Conservation (phyloP, 2,113 vertebrate genomes). For the Platichthys stellatus region DNA sequence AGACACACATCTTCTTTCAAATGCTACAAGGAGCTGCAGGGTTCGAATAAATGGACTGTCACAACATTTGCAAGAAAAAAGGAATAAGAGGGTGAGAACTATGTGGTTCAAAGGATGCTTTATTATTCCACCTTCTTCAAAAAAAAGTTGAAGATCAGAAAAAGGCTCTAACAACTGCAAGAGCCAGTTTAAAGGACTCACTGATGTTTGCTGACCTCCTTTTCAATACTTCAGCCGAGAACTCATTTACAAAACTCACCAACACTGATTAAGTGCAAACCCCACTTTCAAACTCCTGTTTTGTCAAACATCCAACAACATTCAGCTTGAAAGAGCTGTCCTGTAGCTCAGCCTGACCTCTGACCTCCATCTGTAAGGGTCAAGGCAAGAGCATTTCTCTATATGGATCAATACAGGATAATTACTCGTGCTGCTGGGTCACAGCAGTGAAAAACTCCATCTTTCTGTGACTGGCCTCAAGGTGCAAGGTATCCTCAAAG, state of each 20-base stretch:
- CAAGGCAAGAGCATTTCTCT: constrained; percentile 41
- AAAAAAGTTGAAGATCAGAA: neutral
- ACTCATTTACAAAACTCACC: neutral
- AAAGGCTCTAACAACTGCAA: neutral
- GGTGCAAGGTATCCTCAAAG: constrained; percentile 12
- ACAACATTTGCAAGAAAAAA: constrained; percentile 33
- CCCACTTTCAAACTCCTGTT: neutral
- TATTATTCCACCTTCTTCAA: neutral
- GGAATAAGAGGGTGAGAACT: constrained; percentile 12
- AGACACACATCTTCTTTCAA: constrained; percentile 38
- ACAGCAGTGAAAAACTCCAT: constrained; percentile 46
- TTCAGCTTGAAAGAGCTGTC: constrained; percentile 11
- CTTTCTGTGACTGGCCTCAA: constrained; percentile 31
- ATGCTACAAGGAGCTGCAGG: constrained; percentile 55
- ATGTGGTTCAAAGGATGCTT: constrained; percentile 21
- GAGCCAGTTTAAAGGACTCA: constrained; percentile 8
- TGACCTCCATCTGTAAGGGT: constrained; percentile 55
- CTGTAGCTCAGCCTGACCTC: constrained; percentile 41
- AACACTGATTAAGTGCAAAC: constrained; percentile 8
- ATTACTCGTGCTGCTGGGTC: constrained; percentile 35
- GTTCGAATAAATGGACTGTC: constrained; percentile 56
- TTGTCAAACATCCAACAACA: constrained; percentile 25
- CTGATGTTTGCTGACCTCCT: constrained; percentile 26
- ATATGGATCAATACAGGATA: constrained; percentile 61
- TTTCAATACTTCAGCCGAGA: constrained; percentile 17